A percentile compares a stretch with the other conserved stretches of the same genome.
These are phyloP conservation scores for Sternarchorhynchus goeldii DNA, from an alignment of 2,797 vertebrate genomes.

Conservation along the genomic window DNA sequence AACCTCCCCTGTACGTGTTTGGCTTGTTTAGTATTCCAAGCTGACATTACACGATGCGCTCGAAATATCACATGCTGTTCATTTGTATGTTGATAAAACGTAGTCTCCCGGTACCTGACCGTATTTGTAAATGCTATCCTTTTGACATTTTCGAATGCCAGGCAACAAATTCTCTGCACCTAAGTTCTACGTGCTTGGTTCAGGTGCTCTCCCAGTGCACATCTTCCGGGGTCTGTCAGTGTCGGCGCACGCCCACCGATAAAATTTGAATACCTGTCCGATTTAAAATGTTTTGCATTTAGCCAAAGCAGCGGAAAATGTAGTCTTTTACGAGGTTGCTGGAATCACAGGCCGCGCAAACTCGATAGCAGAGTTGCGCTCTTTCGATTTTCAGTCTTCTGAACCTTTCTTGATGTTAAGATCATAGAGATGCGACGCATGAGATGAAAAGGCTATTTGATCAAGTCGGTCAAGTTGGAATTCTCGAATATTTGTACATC, in stretches of 20 bases:
- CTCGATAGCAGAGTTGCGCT: too few species aligned
- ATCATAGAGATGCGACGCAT: slow-evolving; percentile 17
- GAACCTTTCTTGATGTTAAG: slow-evolving; percentile 12
- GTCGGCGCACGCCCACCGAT: slow-evolving; percentile 41
- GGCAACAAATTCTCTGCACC: slow-evolving; percentile 34
- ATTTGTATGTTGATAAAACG: slow-evolving; percentile 57
- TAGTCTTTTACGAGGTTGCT: slow-evolving; percentile 15
- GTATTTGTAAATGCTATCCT: slow-evolving; percentile 58
- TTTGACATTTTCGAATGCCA: slow-evolving; percentile 59
- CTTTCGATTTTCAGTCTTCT: background rate
- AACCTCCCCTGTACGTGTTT: slow-evolving; percentile 46
- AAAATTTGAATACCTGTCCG: slow-evolving; percentile 35
- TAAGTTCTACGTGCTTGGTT: slow-evolving; percentile 31
- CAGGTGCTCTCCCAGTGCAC: slow-evolving; percentile 13
- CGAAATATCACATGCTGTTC: slow-evolving; percentile 56
- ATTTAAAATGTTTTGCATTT: slow-evolving; percentile 29
- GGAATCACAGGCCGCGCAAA: background rate
- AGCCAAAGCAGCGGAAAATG: slow-evolving; percentile 15
- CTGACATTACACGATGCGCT: slow-evolving; percentile 36
- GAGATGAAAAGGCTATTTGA: slow-evolving; percentile 40
- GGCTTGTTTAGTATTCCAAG: slow-evolving; percentile 49
- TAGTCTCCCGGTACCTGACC: slow-evolving; percentile 48
- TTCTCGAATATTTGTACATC: slow-evolving; percentile 4
- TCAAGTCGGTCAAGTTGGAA: slow-evolving; percentile 25
- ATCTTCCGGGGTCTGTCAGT: slow-evolving; percentile 13